Evolutionary conservation across 2,113 vertebrate species (phyloP), one percentile per base, ranked within the genome.

Genomic region (Pedetes capensis): DNA sequence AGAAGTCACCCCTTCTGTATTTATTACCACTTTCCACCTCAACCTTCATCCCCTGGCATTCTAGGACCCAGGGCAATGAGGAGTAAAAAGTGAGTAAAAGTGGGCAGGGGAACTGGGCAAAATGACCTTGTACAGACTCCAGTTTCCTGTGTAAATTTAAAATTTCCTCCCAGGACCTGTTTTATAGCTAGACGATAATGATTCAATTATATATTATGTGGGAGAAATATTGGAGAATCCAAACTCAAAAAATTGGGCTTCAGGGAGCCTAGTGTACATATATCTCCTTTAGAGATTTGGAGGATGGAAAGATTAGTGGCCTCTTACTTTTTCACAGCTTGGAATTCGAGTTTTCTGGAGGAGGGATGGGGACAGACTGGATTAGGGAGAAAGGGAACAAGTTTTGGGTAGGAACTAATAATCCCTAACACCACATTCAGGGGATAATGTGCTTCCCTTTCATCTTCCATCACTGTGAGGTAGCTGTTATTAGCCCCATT

Each of bases 141-240:
- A 14, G 18, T 81, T 87, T 71, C 64, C 39, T 6, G 8, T 66
- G 27, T 75, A 53, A 93, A 89, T 84, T 87, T 63, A 89, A 84
- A 57, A 7, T 85, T 93, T 93, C 84, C 92, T 95, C 88, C 61
- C 27, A 89, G 90, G 90, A 96, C 61, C 68, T 75, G 75, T 85
- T 88, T 94, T 87, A 81, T 51, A 87, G 85, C 55, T 72, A 29
- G 57, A 86, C 69, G 64, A 84, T 76, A 74, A 87, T 78, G 53
- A 55, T 83, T 87, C 53, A 42, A 64, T 88, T 81, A 87, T 84
- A 57, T 61, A 42, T 88, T 88, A 49, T 27, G 20, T 82, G 61
- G 76, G 42, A 79, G 80, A 85, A 91, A 95, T 89, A 78, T 34
- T 82, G 29, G 75, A 49, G 59, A 85, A 53, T 71, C 57, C 81